phyloP scores from a whole-genome alignment of 2,888 invertebrate species.

The Sminthurinus aureus region DNA sequence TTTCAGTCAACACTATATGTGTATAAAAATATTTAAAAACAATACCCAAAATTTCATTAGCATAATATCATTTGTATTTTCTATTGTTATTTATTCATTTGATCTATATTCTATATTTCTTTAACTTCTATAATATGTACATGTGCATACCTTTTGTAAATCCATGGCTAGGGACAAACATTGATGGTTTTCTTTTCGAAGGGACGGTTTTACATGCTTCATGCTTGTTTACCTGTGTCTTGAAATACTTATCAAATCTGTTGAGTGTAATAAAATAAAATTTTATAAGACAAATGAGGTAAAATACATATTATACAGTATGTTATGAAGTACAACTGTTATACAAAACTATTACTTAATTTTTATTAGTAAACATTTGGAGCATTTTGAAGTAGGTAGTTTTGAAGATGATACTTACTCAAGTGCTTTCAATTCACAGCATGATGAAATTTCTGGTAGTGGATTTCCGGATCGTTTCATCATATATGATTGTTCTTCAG shows the following conservation, averaged over 20 bases:
- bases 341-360: neutral
- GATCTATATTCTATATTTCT: too few species aligned
- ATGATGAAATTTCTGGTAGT: conserved; percentile 28
- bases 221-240: conserved; percentile 33
- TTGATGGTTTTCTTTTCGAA: conserved; percentile 29
- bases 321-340: too few species aligned
- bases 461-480: conserved; percentile 4
- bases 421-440: conserved; percentile 42
- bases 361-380: neutral
- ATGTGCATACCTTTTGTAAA: conserved; percentile 35
- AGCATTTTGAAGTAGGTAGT: neutral
- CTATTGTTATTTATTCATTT: too few species aligned
- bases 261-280: neutral
- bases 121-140: neutral
- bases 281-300: too few species aligned
- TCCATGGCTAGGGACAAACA: conserved; percentile 39
- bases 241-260: conserved; percentile 46
- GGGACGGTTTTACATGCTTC: conserved; percentile 47
- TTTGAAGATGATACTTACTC: conserved; percentile 32
- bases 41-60: neutral
- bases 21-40: conserved; percentile 9
- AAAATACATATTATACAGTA: too few species aligned
- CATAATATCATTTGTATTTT: neutral
- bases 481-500: conserved; percentile 14
- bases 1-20: conserved; percentile 64